phyloP scores from a whole-genome alignment of 1,140 invertebrate species.

The Rhynchophorus ferrugineus region DNA sequence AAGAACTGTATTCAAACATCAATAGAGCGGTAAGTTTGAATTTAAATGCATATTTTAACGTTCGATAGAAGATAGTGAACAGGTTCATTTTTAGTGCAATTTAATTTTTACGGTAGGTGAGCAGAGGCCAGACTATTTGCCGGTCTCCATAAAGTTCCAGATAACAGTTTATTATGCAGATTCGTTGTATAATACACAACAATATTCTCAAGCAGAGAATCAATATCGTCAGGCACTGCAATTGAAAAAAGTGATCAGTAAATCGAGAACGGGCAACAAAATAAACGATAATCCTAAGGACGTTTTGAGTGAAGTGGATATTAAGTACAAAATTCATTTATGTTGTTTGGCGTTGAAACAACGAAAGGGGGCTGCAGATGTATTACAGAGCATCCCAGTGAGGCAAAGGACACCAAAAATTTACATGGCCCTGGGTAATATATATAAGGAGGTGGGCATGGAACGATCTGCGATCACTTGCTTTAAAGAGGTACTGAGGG shows the following conservation, averaged over 20 bases:
- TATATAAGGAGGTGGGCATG: slow-evolving; percentile 64
- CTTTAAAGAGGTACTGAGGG: slow-evolving; percentile 71
- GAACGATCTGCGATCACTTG: slow-evolving; percentile 67
- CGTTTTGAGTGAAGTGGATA: slow-evolving; percentile 54
- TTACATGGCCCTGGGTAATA: slow-evolving; percentile 69
- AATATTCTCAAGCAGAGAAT: slow-evolving; percentile 61
- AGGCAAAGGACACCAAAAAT: slow-evolving; percentile 43
- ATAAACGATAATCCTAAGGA: slow-evolving; percentile 35
- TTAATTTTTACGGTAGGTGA: slow-evolving; percentile 58
- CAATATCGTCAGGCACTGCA: slow-evolving; percentile 60
- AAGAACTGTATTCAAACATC: slow-evolving; percentile 51
- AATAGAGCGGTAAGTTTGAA: slow-evolving; percentile 45
- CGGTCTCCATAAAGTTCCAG: slow-evolving; percentile 53
- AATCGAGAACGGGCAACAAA: slow-evolving; percentile 40
- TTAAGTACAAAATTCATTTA: slow-evolving; percentile 69
- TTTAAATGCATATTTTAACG: slow-evolving; percentile 2
- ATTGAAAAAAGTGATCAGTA: slow-evolving; percentile 61
- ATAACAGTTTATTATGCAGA: slow-evolving; percentile 60
- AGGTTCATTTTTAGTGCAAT: slow-evolving; percentile 47
- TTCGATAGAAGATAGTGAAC: background rate
- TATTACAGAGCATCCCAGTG: slow-evolving; percentile 64
- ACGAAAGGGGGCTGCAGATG: slow-evolving; percentile 52
- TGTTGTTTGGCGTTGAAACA: slow-evolving; percentile 64
- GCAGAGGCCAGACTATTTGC: slow-evolving; percentile 52
- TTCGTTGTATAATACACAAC: slow-evolving; percentile 54